Percentiles rank a stretch among this genome's conserved stretches.
phyloP scores from a whole-genome alignment of 1,140 invertebrate species.

The Drosophila eugracilis region DNA sequence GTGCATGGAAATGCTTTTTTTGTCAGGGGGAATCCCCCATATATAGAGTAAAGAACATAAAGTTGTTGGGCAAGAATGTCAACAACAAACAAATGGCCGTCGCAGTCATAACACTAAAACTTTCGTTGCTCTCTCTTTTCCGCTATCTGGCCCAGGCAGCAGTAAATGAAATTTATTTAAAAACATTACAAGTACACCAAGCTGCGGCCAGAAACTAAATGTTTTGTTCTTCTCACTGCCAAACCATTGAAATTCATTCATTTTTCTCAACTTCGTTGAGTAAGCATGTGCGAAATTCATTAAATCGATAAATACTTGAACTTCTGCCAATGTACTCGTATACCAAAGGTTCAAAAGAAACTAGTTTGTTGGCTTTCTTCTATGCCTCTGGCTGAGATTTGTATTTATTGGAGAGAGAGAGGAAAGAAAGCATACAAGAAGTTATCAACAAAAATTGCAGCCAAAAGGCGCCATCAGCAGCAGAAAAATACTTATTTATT shows the following conservation, averaged over 20 bases:
- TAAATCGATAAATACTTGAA: slow-evolving; percentile 19
- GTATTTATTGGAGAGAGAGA: slow-evolving; percentile 23
- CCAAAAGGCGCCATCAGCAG: slow-evolving; percentile 15
- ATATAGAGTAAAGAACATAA: slow-evolving; percentile 15
- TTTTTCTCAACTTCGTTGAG: neutral
- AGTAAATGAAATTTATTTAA: slow-evolving; percentile 34
- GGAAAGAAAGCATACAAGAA: neutral
- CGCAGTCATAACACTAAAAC: slow-evolving; percentile 40
- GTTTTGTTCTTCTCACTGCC: neutral
- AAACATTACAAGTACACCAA: slow-evolving; percentile 19
- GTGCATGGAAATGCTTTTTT: neutral
- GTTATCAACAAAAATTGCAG: slow-evolving; percentile 16
- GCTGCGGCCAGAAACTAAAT: slow-evolving; percentile 7
- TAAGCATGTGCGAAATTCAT: neutral
- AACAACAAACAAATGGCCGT: slow-evolving; percentile 23
- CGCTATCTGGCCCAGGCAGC: slow-evolving; percentile 28
- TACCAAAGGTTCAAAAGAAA: neutral
- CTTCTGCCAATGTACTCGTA: slow-evolving; percentile 30
- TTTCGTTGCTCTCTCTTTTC: slow-evolving; percentile 12
- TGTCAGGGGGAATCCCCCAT: neutral
- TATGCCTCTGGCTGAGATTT: neutral
- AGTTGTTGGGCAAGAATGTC: slow-evolving; percentile 28
- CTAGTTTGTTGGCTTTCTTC: slow-evolving; percentile 3
- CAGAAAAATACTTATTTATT: slow-evolving; percentile 29
- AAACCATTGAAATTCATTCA: neutral